Percentiles rank a stretch among this genome's conserved stretches.
phyloP scores from a whole-genome alignment of 2,797 vertebrate species.

The Malacoctenus gilli region DNA sequence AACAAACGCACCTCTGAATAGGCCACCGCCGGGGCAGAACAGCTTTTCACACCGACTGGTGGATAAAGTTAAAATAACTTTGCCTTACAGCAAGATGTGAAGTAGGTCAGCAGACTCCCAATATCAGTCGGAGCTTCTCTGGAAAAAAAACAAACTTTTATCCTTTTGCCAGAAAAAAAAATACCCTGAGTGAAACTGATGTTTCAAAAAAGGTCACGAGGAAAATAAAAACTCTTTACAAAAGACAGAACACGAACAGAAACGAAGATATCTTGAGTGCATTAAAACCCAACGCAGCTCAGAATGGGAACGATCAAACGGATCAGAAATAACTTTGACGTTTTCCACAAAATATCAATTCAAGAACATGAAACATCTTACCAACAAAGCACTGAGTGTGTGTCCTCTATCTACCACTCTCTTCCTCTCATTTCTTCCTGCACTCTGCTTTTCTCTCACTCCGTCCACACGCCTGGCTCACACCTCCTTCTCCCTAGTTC shows the following conservation, averaged over 20 bases:
- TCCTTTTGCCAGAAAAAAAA: no score
- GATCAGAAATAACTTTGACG: no score
- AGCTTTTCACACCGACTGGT: conserved; percentile 12
- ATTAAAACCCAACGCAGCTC: no score
- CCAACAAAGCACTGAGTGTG: conserved; percentile 51
- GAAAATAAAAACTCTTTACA: no score
- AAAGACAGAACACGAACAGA: no score
- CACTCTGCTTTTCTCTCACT: conserved; percentile 34
- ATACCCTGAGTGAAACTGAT: no score
- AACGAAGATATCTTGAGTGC: no score
- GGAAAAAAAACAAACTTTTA: no score
- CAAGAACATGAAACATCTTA: conserved; percentile 70
- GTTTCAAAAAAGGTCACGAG: no score
- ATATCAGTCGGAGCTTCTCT: conserved; percentile 19
- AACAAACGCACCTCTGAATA: not conserved
- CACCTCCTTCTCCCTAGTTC: conserved; percentile 54
- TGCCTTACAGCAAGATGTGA: conserved; percentile 38
- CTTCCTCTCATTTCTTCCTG: no score
- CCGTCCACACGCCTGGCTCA: conserved; percentile 56
- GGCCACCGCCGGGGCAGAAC: not conserved
- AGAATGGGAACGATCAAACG: no score
- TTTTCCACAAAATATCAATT: no score
- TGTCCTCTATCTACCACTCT: conserved; percentile 45
- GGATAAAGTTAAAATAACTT: conserved; percentile 17
- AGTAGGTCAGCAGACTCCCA: conserved; percentile 57